Evolutionary conservation across 2,888 invertebrate species (phyloP), one percentile per base, ranked within the genome.

Genomic region (Idaea dimidiata): DNA sequence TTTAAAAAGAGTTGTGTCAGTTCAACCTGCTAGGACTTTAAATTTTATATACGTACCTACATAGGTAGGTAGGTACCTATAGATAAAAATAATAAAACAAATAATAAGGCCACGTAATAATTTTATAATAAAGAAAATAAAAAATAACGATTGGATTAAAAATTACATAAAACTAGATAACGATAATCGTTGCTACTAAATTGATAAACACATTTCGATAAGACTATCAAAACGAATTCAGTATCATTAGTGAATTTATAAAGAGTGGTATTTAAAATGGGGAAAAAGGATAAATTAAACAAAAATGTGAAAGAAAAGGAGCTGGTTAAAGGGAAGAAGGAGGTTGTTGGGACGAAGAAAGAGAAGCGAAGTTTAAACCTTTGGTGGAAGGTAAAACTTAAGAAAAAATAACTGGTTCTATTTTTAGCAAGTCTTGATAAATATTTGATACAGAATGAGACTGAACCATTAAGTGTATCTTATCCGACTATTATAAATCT

Each of bases 141-240:
- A 43, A 32, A 17, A 31, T 17, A 14, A n/a, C 8, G 66, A 62
- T 55, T 58, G 68, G 62, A 72, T 70, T 69, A 66, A 69, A 59
- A 66, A 63, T 72, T 69, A 71, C 67, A 69, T 69, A 68, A 69
- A 63, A 32, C 59, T 59, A 53, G 66, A 68, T 69, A 66, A 33
- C 43, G 43, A 8, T 43, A 43, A 43, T 43, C 43, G 43, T 10
- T 43, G 17, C 58, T 18, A 43, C 43, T 7, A 58, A 53, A 55
- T 53, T 57, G 63, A 63, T 66, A 66, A 61, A 5, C 10, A 57
- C 31, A 16, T n/a, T 31, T 16, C 17, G 66, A 63, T 66, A 63
- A 63, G 63, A 63, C 43, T 62, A 59, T 24, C 14, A 43, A 31
- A 33, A 54, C 61, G 33, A 66, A 63, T 66, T 33, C 17, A 59